A percentile compares a stretch with the other conserved stretches of the same genome.
Evolutionary conservation across 2,113 vertebrate species (phyloP).

Genomic region (Oophaga pumilio): DNA sequence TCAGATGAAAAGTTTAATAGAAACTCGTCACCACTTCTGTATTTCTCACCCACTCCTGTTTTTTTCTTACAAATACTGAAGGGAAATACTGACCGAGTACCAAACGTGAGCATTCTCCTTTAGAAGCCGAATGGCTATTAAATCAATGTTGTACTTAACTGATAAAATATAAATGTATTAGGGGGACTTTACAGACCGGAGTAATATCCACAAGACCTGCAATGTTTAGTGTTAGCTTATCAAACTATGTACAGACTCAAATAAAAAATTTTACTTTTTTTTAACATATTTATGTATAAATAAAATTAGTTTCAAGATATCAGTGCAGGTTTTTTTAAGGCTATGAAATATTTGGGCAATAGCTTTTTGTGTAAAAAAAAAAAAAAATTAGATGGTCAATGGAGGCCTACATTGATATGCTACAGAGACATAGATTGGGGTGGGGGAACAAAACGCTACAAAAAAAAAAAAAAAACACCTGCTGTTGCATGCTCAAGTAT

Average conservation of each 20-base stretch:
- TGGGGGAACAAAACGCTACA: too few relatives aligned
- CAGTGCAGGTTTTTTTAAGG: constrained; percentile 71
- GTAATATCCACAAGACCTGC: background rate
- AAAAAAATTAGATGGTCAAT: background rate
- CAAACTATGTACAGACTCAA: constrained; percentile 34
- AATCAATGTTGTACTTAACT: background rate
- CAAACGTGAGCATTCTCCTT: background rate
- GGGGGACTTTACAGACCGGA: background rate
- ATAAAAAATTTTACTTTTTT: background rate
- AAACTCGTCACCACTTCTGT: too few relatives aligned
- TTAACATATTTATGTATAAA: background rate
- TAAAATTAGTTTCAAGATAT: constrained; percentile 63
- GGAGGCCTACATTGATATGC: background rate
- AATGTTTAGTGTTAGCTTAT: constrained; percentile 37
- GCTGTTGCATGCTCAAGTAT: constrained; percentile 52
- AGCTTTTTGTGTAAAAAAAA: constrained; percentile 60
- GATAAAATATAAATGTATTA: background rate
- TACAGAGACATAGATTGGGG: constrained; percentile 54
- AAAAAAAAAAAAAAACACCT: background rate
- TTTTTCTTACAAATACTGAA: too few relatives aligned
- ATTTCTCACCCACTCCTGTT: too few relatives aligned
- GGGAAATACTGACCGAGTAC: too few relatives aligned
- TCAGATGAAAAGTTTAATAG: too few relatives aligned
- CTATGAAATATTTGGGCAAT: constrained; percentile 66
- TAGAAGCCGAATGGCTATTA: background rate